phyloP scores from a whole-genome alignment of 2,113 vertebrate species.

The Mustela nigripes region DNA sequence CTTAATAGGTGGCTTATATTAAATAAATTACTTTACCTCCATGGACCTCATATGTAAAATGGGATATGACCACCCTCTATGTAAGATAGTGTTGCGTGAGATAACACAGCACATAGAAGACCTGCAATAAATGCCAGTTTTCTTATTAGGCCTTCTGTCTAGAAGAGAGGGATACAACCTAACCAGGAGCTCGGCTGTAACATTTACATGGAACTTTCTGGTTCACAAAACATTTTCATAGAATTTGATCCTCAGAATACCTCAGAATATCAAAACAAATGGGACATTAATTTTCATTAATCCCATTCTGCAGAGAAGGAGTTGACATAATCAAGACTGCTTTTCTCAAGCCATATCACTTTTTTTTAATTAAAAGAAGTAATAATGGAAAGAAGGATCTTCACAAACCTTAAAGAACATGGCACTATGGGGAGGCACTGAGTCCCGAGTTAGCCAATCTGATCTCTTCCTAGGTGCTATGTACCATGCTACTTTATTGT shows the following conservation, averaged over 20 bases:
- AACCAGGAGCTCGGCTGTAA: not conserved
- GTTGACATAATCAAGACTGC: not conserved
- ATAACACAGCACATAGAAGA: not conserved
- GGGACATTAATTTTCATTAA: not conserved
- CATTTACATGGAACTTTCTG: not conserved
- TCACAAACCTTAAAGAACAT: not conserved
- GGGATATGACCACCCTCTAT: not conserved
- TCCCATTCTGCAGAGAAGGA: not conserved
- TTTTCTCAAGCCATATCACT: not conserved
- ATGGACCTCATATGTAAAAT: not conserved
- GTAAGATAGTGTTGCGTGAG: not conserved
- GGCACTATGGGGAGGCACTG: not conserved
- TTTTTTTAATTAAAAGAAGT: not conserved
- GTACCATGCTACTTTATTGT: not conserved
- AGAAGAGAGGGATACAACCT: not conserved
- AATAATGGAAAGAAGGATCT: not conserved
- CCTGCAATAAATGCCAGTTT: not conserved
- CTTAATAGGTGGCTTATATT: not conserved
- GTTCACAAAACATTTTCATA: not conserved
- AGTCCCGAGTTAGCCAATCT: not conserved
- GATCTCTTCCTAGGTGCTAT: not conserved
- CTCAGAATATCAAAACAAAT: not conserved
- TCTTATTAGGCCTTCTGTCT: not conserved
- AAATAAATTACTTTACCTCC: not conserved
- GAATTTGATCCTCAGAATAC: not conserved